Evolutionary conservation across 2,888 invertebrate species (phyloP).

Genomic region (Notodonta dromedarius): DNA sequence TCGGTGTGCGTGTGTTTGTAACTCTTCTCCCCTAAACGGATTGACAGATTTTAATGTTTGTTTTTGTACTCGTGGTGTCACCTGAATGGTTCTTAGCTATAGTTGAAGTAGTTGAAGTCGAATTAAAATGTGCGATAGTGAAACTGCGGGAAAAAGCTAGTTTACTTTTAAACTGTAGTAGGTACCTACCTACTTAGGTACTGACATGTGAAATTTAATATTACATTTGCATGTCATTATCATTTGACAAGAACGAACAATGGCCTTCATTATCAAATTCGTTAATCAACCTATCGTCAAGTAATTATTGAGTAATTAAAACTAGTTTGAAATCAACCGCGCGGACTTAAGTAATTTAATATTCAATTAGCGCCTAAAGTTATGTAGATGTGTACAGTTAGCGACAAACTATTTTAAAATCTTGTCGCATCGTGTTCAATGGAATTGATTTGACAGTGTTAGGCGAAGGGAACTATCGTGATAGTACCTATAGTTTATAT

Average conservation of each 20-base stretch:
- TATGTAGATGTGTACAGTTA: slow-evolving; percentile 25
- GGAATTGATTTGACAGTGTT: neutral
- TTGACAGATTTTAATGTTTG: no score
- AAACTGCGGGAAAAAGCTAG: no score
- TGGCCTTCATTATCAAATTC: slow-evolving; percentile 45
- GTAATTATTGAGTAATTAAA: slow-evolving; percentile 66
- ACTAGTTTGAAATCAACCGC: slow-evolving; percentile 64
- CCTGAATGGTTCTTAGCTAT: no score
- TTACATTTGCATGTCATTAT: slow-evolving; percentile 15
- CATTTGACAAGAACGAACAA: slow-evolving; percentile 19
- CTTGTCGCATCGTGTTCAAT: neutral
- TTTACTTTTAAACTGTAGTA: neutral
- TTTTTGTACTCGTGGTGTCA: no score
- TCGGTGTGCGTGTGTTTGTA: no score
- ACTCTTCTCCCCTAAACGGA: no score
- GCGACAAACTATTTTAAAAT: slow-evolving; percentile 7
- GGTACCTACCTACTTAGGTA: neutral
- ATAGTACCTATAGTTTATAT: neutral
- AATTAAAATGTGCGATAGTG: no score
- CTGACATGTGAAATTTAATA: neutral
- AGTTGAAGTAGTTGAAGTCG: no score
- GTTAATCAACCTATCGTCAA: slow-evolving; percentile 55
- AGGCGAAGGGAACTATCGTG: neutral
- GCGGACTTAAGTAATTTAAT: slow-evolving; percentile 61
- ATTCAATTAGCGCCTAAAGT: slow-evolving; percentile 64